Percentiles rank a stretch among this genome's conserved stretches.
These are phyloP conservation scores for Nothura maculosa DNA, from an alignment of 2,797 vertebrate species.

Conservation along the genomic window DNA sequence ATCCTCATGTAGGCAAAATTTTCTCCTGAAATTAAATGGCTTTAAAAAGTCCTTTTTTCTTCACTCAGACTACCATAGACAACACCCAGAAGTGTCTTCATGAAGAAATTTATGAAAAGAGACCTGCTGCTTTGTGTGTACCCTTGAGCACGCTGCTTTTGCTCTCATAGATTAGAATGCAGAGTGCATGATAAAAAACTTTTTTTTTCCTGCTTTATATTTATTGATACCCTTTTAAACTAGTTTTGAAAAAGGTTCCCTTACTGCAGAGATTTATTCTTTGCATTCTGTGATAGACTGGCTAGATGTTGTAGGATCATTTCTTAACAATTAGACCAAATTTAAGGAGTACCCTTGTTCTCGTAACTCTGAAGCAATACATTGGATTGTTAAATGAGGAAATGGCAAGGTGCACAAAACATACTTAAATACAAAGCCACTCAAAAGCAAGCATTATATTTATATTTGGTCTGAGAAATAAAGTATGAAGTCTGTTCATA, in stretches of 20 bases:
- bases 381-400: not conserved
- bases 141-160: accelerated
- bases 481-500: not conserved
- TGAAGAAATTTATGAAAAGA: not conserved
- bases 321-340: not conserved
- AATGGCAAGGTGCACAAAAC: not conserved
- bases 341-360: not conserved
- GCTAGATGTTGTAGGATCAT: not conserved
- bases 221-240: not conserved
- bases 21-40: not conserved
- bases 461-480: not conserved
- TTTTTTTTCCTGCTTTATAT: not conserved
- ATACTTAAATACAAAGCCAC: not conserved
- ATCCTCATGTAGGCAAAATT: not conserved
- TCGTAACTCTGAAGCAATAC: not conserved
- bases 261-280: not conserved
- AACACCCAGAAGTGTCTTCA: not conserved
- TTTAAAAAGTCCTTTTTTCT: not conserved
- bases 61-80: not conserved
- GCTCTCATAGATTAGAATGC: not conserved
- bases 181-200: not conserved
- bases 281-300: not conserved
- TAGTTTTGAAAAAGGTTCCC: not conserved
- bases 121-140: not conserved
- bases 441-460: not conserved